phyloP scores from a whole-genome alignment of 2,888 invertebrate genomes.

The Escarpia spicata region DNA sequence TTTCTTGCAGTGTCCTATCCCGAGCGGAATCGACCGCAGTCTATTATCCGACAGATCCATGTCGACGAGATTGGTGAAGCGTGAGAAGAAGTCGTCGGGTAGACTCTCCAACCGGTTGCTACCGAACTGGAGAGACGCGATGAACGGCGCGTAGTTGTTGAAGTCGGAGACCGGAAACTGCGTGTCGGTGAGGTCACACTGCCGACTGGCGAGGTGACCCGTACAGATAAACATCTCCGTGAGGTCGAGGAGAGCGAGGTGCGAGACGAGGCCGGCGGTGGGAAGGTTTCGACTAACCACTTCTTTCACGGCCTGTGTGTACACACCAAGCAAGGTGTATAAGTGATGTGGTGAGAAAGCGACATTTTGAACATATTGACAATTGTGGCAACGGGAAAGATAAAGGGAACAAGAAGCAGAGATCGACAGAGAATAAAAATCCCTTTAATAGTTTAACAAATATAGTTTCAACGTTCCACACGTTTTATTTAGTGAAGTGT shows the following conservation, averaged over 20 bases:
- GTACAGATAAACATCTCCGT: not conserved
- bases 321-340: not conserved
- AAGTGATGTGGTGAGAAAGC: not conserved
- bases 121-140: constrained; percentile 47
- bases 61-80: constrained; percentile 29
- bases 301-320: not conserved
- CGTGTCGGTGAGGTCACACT: not conserved
- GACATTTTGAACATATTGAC: no score
- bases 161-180: constrained; percentile 42
- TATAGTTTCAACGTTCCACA: no score
- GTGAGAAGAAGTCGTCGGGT: constrained; percentile 34
- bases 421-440: no score
- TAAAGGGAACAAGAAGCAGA: no score
- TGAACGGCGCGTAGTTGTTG: constrained; percentile 40
- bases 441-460: no score
- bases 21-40: constrained; percentile 32
- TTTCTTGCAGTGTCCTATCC: constrained; percentile 27
- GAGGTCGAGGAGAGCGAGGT: not conserved
- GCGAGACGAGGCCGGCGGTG: not conserved
- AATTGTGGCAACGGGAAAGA: no score
- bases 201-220: not conserved
- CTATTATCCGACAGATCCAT: constrained; percentile 40
- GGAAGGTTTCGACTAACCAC: not conserved
- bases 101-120: constrained; percentile 45
- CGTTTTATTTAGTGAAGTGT: no score